phyloP scores from a whole-genome alignment of 1,140 invertebrate genomes.

The Drosophila rufa region DNA sequence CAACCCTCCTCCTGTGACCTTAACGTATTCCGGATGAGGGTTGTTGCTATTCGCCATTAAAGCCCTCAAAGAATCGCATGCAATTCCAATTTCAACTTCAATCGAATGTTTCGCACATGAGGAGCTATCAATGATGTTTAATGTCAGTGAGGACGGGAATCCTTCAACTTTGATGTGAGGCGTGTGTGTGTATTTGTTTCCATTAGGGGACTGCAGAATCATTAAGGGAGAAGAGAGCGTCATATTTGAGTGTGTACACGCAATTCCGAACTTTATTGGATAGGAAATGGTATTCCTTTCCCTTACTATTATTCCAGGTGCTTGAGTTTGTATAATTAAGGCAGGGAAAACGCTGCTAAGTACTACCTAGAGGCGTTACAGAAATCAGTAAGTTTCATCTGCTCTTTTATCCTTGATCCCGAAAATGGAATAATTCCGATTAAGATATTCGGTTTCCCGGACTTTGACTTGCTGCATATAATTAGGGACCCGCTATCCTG shows the following conservation, averaged over 20 bases:
- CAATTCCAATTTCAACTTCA: conserved; percentile 42
- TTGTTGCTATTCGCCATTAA: conserved; percentile 42
- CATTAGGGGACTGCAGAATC: conserved; percentile 34
- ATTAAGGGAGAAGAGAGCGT: conserved; percentile 23
- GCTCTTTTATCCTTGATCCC: neutral
- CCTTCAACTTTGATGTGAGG: conserved; percentile 45
- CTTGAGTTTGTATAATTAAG: conserved; percentile 5
- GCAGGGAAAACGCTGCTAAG: neutral
- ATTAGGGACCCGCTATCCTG: conserved; percentile 29
- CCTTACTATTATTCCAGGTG: conserved; percentile 2
- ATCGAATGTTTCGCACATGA: conserved; percentile 48
- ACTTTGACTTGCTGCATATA: conserved; percentile 44
- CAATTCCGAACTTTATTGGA: conserved; percentile 18
- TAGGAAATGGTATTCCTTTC: conserved; percentile 9
- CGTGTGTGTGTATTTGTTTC: conserved; percentile 9
- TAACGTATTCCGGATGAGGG: conserved; percentile 37
- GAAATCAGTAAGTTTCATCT: neutral
- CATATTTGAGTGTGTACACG: conserved; percentile 7
- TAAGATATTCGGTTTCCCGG: conserved; percentile 26
- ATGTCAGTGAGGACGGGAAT: conserved; percentile 29
- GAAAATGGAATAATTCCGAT: conserved; percentile 26
- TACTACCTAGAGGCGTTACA: neutral
- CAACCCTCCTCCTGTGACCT: conserved; percentile 28
- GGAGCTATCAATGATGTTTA: conserved; percentile 51
- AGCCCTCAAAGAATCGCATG: conserved; percentile 33